These are phyloP conservation scores for Orchestia grillus DNA, from an alignment of 1,140 invertebrate species.

Conservation along the genomic window DNA sequence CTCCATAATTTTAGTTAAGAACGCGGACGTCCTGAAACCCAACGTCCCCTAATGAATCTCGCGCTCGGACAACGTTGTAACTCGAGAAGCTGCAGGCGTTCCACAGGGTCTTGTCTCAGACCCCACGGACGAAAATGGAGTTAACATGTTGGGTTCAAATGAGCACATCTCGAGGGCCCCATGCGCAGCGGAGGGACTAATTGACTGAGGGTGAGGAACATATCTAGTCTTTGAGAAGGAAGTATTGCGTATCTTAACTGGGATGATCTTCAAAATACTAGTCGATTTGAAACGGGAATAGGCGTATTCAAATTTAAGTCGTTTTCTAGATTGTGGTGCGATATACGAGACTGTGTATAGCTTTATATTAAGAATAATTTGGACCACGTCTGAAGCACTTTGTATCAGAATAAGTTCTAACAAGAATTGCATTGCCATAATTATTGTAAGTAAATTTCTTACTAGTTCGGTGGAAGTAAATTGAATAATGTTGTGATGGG, in stretches of 20 bases:
- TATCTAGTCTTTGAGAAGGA: neutral
- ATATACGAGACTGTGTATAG: neutral
- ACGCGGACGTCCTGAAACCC: neutral
- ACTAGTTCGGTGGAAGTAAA: neutral
- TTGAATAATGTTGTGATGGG: neutral
- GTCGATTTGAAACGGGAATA: neutral
- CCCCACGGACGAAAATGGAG: conserved; percentile 10
- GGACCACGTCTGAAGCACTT: neutral
- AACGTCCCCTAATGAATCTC: neutral
- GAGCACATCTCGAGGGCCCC: conserved; percentile 5
- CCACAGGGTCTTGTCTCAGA: neutral
- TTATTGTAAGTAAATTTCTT: neutral
- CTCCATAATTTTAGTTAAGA: neutral
- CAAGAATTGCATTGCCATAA: neutral
- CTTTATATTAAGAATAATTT: neutral
- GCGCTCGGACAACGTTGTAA: neutral
- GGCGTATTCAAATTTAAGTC: neutral
- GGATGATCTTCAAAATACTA: neutral
- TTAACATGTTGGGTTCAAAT: conserved; percentile 20
- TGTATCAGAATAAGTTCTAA: neutral
- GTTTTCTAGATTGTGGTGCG: neutral
- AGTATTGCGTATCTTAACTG: neutral
- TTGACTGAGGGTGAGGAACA: neutral
- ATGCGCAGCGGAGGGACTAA: neutral
- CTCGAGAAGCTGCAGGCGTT: neutral